Conservation (phyloP, 2,113 vertebrate genomes). For the Sigmodon hispidus region DNA sequence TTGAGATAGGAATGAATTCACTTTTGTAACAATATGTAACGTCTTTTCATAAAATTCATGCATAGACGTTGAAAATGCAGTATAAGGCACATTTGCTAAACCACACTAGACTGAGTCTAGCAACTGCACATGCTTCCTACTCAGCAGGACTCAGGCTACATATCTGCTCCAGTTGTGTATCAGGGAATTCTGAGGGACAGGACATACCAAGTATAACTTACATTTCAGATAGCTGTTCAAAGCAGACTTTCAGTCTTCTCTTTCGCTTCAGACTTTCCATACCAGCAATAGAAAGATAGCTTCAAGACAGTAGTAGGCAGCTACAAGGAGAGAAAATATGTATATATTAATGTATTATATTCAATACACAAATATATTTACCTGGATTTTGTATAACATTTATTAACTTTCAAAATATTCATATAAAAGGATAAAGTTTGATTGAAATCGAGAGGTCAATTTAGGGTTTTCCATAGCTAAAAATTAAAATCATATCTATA, state of each 20-base stretch:
- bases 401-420: background rate
- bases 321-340: background rate
- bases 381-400: background rate
- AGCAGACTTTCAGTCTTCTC: background rate
- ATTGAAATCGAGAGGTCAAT: background rate
- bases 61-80: background rate
- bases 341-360: background rate
- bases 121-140: rapidly evolving
- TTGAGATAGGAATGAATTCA: background rate
- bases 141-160: rapidly evolving
- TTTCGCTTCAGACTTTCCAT: background rate
- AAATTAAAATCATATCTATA: background rate
- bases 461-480: background rate
- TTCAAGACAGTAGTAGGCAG: too few relatives aligned
- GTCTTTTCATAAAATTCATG: background rate
- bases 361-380: background rate
- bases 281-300: background rate
- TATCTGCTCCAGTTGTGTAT: background rate
- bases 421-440: background rate
- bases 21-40: background rate
- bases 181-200: too few relatives aligned
- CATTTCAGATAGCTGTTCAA: background rate
- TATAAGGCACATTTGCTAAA: background rate
- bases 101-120: background rate
- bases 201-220: background rate